Conservation (phyloP, 2,888 invertebrate species). For the Octonoba sinensis region DNA sequence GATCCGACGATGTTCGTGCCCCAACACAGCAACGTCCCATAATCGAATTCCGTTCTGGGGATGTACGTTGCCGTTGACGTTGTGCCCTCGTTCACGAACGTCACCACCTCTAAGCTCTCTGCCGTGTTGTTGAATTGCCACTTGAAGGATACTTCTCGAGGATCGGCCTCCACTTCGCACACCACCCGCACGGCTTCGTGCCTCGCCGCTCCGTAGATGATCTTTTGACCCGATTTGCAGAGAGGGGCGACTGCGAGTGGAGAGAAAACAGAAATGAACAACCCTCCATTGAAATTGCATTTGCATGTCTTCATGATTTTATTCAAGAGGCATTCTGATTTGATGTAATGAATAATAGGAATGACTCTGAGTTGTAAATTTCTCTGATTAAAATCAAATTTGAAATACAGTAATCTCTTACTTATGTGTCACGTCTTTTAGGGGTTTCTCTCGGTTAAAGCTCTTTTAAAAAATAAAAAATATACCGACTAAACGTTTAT, state of each 20-base stretch:
- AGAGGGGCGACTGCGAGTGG: slow-evolving; percentile 62
- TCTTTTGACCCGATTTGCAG: slow-evolving; percentile 66
- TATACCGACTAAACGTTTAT: no score
- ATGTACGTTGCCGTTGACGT: slow-evolving; percentile 66
- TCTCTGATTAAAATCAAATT: slow-evolving; percentile 37
- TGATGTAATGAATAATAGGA: no score
- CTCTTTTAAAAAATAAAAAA: no score
- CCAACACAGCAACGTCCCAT: slow-evolving; percentile 68
- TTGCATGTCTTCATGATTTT: not conserved
- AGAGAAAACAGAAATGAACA: slow-evolving; percentile 7
- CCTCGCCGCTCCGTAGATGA: slow-evolving; percentile 66
- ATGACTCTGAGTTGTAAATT: no score
- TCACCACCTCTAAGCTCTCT: slow-evolving; percentile 58
- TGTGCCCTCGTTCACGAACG: slow-evolving; percentile 54
- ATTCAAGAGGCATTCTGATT: no score
- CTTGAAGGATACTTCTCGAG: slow-evolving; percentile 80
- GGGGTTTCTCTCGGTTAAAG: slow-evolving; percentile 51
- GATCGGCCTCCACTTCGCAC: slow-evolving; percentile 67
- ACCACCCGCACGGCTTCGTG: slow-evolving; percentile 66
- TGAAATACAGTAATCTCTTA: no score
- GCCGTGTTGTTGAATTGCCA: slow-evolving; percentile 91
- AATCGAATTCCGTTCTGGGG: slow-evolving; percentile 67
- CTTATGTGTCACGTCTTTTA: slow-evolving; percentile 55
- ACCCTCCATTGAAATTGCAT: not conserved
- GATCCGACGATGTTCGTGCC: slow-evolving; percentile 67